Evolutionary conservation across 2,113 vertebrate genomes (phyloP), one percentile per base, ranked within the genome.

Genomic region (Xiphias gladius): DNA sequence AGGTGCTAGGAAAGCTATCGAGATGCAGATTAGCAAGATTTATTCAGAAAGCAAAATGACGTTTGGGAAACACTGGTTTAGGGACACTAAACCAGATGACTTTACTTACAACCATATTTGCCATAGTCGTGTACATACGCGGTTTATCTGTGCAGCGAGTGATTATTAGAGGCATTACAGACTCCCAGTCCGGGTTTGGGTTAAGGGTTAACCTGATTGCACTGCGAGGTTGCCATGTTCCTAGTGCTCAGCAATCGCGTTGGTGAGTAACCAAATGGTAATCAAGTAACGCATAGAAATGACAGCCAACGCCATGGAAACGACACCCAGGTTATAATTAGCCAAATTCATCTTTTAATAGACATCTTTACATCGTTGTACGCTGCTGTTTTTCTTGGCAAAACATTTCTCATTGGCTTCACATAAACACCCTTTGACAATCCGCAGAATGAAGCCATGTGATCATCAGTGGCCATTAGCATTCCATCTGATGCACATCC

Each of bases 401-500:
- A 67, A 73, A 74, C 32, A 68, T 77, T 39, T 28, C 11, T 62
- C 16, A 13, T 41, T 35, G 20, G 9, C 46, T 50, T 63, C 50
- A 22, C 77, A 50, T 35, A 13, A 68, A 63, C 80, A 61, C 24
- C 28, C 8, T 67, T 70, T 50, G 48, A 68, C 68, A 63, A 24
- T 32, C 55, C 65, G 28, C 48, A 22, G 41, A 19, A 5, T n/a
- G 30, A 20, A 41, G 69, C 73, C 19, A 48, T 67, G 35, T 63
- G 71, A 75, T 77, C 24, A 43, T 63, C 63, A n/a, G 55, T 19
- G 16, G 50, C 22, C 74, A 83, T 90, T 86, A 80, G 55, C 83
- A 83, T 88, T 82, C 84, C 61, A 74, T 74, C 70, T 70, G 71
- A 73, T 63, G 57, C 72, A 70, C 74, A 35, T 65, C 80, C 52